A percentile compares a stretch with the other conserved stretches of the same genome.
phyloP scores from a whole-genome alignment of 2,113 vertebrate species.

The Nyctereutes procyonoides region DNA sequence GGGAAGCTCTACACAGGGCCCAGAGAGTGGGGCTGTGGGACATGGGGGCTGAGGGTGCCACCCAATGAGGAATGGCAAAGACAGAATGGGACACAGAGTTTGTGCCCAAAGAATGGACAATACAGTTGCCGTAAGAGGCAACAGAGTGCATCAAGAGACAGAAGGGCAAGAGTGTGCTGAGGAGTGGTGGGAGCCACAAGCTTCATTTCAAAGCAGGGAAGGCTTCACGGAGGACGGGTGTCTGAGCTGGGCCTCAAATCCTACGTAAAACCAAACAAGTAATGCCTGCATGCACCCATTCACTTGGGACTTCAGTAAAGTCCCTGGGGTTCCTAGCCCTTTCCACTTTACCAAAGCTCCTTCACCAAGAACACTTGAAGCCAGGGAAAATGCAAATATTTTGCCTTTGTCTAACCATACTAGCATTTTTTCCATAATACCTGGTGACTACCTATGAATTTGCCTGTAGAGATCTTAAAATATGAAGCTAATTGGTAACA shows the following conservation, averaged over 20 bases:
- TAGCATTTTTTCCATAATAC: background rate
- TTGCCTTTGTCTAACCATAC: background rate
- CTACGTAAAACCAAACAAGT: background rate
- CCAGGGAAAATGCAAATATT: background rate
- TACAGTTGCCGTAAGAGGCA: background rate
- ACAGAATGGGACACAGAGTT: background rate
- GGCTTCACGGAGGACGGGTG: background rate
- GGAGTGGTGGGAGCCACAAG: background rate
- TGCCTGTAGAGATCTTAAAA: background rate
- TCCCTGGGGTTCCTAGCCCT: background rate
- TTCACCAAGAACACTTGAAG: background rate
- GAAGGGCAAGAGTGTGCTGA: accelerated
- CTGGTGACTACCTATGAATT: background rate
- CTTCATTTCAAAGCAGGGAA: background rate
- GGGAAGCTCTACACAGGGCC: background rate
- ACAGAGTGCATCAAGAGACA: background rate
- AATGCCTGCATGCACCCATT: background rate
- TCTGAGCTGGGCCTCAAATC: background rate
- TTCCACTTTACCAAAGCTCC: background rate
- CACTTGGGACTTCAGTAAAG: accelerated
- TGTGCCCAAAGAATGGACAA: background rate
- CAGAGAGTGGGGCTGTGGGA: background rate
- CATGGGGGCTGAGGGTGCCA: too few relatives aligned
- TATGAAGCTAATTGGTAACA: background rate
- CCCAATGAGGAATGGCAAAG: background rate